Evolutionary conservation across 2,888 invertebrate species (phyloP).

Genomic region (Pachydiplax longipennis): DNA sequence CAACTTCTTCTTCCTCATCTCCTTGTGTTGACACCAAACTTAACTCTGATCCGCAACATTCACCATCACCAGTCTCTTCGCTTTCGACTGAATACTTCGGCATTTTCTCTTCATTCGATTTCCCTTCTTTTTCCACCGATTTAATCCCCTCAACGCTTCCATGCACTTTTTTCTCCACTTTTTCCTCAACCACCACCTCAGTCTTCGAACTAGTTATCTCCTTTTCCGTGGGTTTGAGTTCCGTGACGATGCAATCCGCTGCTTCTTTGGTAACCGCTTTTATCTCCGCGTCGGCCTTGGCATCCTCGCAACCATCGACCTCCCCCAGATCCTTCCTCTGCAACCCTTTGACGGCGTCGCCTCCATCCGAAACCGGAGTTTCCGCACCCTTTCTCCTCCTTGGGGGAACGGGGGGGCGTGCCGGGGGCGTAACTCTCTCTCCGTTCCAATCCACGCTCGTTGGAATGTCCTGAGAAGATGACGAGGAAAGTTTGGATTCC

Average conservation of each 20-base stretch:
- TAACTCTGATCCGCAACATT: not conserved
- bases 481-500: constrained; percentile 10
- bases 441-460: not conserved
- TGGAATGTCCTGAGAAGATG: constrained; percentile 17
- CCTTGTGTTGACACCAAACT: not conserved
- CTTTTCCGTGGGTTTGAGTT: not conserved
- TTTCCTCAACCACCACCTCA: not conserved
- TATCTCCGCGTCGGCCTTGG: not conserved
- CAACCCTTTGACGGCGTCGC: not conserved
- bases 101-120: not conserved
- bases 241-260: not conserved
- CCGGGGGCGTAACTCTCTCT: not conserved
- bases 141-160: too few species aligned
- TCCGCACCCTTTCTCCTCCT: not conserved
- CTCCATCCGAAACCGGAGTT: not conserved
- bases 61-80: not conserved
- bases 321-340: not conserved
- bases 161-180: not conserved
- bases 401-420: not conserved
- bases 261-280: not conserved
- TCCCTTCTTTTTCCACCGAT: not conserved
- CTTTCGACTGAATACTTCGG: not conserved
- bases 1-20: not conserved
- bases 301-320: not conserved
- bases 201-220: not conserved